Conservation (phyloP, 2,888 invertebrate species). For the Toxonevra muliebris region DNA sequence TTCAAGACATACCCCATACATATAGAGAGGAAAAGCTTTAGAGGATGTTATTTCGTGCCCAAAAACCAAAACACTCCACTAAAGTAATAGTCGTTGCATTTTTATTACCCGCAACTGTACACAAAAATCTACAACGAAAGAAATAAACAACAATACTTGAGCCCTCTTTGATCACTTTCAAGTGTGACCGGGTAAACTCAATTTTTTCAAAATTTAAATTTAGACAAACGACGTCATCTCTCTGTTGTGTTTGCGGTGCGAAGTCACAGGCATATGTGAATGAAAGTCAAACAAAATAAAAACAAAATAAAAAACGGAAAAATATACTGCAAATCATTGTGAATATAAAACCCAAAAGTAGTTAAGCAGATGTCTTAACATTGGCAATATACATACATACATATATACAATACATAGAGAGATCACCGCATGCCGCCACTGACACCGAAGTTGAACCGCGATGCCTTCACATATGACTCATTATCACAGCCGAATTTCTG, state of each 20-base stretch:
- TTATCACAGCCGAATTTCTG: no score
- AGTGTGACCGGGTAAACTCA: conserved; percentile 54
- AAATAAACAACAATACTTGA: neutral
- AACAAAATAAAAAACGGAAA: conserved; percentile 26
- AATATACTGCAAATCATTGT: conserved; percentile 22
- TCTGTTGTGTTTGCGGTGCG: neutral
- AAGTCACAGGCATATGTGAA: conserved; percentile 40
- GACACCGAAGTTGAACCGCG: neutral
- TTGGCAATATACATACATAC: neutral
- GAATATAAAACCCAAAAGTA: neutral
- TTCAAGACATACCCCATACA: no score
- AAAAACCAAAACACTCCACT: no score
- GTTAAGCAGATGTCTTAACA: neutral
- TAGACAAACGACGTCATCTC: conserved; percentile 54
- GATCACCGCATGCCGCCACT: neutral
- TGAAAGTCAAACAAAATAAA: conserved; percentile 44
- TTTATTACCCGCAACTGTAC: no score
- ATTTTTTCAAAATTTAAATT: conserved; percentile 47
- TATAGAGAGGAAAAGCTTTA: no score
- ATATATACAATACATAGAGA: neutral
- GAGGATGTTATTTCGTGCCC: no score
- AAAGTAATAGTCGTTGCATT: no score
- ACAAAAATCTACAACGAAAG: no score
- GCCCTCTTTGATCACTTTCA: conserved; percentile 34
- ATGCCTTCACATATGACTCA: neutral